Base-by-base conservation (phyloP, 2,797 vertebrate species). In the Hoplostethus mediterraneus region DNA sequence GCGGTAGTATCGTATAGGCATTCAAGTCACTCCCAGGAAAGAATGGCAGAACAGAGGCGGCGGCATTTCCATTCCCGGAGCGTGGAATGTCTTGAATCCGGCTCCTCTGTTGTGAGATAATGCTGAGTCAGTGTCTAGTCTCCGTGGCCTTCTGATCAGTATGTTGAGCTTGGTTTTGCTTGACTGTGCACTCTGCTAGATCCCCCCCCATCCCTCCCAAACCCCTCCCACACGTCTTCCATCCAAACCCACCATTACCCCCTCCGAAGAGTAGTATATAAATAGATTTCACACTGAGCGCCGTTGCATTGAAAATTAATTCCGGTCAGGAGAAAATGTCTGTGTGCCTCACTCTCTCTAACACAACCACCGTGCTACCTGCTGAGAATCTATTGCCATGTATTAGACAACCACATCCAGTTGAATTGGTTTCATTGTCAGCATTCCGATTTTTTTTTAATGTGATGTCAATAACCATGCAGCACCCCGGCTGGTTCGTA, bases 201-300 rank as follows among this genome's bases (percentile, higher is more conserved):
- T 75, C 57, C 57, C 63, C 63, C 9, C 63, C 63, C 9, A 9
- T 52, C 67, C 45, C 45, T 69, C 64, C 31, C 17, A 60, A 66
- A 73, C 38, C 11, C 13, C 30, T 57, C 44, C 44, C 69, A 54
- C 44, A 62, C 73, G 69, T 64, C 52, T 68, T 59, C 65, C 40
- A 66, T 65, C 54, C 54, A 28, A 65, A 80, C 54, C 79, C 55
- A 48, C 73, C 30, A 70, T 80, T 77, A 69, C 81, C 55, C 71
- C 52, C 62, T 49, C 77, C 72, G 63, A 82, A 87, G 77, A 84
- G 61, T 63, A 71, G 58, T 81, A 59, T 84, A 86, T 85, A 83
- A 90, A 92, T 87, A 91, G 80, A 84, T 89, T 87, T 84, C 79
- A 85, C 53, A 77, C 66, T 72, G 83, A 86, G 80, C 79, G 80